Conservation (phyloP, 2,113 vertebrate species). For the Fregetta grallaria region DNA sequence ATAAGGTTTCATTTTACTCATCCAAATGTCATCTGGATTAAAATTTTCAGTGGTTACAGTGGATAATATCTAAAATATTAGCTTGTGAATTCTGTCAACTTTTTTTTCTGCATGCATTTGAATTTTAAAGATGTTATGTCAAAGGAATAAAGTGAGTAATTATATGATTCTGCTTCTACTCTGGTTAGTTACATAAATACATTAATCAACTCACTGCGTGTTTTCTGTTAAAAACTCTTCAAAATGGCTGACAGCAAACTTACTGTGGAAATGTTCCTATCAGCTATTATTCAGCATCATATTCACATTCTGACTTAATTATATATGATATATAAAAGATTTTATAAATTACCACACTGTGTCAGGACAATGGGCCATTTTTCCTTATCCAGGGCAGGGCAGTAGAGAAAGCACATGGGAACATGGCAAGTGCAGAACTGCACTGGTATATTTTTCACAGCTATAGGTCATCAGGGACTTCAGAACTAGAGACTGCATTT, state of each 20-base stretch:
- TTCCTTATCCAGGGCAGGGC: neutral
- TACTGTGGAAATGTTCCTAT: neutral
- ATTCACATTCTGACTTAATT: neutral
- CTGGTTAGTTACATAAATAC: neutral
- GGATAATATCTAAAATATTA: neutral
- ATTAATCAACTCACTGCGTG: neutral
- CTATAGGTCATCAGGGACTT: neutral
- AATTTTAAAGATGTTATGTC: neutral
- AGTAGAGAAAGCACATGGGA: neutral
- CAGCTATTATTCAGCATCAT: neutral
- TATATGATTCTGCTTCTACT: neutral
- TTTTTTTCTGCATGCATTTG: neutral
- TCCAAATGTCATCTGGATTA: neutral
- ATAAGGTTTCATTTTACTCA: neutral
- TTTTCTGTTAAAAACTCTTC: neutral
- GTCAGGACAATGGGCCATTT: neutral
- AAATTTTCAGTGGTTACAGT: neutral
- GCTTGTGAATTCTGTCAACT: neutral
- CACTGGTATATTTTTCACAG: neutral
- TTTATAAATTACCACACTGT: neutral
- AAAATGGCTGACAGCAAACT: neutral
- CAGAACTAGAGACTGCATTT: neutral
- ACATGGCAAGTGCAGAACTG: neutral
- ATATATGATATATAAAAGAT: neutral
- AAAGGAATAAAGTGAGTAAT: neutral